These are phyloP conservation scores for Mesorhabditis belari DNA, from an alignment of 2,888 invertebrate genomes.

Conservation along the genomic window DNA sequence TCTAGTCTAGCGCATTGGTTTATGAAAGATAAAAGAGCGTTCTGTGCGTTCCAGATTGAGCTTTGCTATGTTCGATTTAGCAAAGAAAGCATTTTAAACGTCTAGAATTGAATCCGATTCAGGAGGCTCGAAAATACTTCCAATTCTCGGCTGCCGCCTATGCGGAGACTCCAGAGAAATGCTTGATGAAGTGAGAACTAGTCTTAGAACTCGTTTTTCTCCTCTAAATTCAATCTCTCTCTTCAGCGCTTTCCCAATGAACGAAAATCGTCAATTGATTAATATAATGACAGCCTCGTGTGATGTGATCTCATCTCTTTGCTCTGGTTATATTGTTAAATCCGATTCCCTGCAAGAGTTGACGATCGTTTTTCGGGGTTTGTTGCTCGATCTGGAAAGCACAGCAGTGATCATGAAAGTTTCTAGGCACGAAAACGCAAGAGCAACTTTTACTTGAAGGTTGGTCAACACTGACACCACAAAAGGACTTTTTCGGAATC, in stretches of 20 bases:
- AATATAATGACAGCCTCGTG: constrained; percentile 12
- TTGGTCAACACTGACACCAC: constrained; percentile 31
- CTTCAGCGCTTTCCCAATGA: constrained; percentile 12
- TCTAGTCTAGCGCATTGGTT: too few species aligned
- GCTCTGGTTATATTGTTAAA: constrained; percentile 26
- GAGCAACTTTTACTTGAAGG: constrained; percentile 42
- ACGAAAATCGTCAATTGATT: constrained; percentile 8
- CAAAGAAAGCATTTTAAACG: too few species aligned
- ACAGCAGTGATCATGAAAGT: neutral
- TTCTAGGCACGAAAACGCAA: constrained; percentile 26
- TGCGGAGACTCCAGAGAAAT: neutral
- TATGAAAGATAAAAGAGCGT: too few species aligned
- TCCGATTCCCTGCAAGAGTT: neutral
- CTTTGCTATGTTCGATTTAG: too few species aligned
- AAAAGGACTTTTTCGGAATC: constrained; percentile 41
- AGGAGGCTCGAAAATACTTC: too few species aligned
- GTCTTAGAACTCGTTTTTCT: neutral
- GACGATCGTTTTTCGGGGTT: neutral
- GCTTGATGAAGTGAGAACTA: neutral
- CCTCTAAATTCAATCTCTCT: neutral
- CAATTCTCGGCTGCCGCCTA: too few species aligned
- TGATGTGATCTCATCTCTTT: constrained; percentile 32
- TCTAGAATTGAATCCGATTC: too few species aligned
- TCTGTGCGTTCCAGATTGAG: too few species aligned
- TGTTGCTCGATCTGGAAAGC: constrained; percentile 12